Evolutionary conservation across 2,113 vertebrate genomes (phyloP).

Genomic region (Suncus etruscus): DNA sequence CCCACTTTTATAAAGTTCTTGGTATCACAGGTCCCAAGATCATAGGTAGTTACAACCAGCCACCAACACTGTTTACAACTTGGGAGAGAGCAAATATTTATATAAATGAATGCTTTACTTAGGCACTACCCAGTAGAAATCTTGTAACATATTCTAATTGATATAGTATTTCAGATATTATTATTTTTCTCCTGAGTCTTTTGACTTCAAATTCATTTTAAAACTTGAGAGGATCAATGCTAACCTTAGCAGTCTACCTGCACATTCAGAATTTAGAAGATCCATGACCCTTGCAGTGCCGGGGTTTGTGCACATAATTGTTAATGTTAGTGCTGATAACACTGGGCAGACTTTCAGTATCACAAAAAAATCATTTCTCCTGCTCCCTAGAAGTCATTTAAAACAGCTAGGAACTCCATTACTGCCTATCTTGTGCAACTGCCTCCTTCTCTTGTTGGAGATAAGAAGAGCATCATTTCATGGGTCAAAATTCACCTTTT

Average conservation of each 20-base stretch:
- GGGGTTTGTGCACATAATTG: background rate
- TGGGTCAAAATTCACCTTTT: background rate
- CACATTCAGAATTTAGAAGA: background rate
- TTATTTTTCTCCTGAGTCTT: background rate
- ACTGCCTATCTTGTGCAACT: background rate
- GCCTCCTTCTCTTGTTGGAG: background rate
- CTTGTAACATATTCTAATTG: background rate
- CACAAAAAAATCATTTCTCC: background rate
- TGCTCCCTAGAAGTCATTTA: background rate
- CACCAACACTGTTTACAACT: background rate
- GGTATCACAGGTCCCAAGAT: background rate
- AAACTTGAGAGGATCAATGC: background rate
- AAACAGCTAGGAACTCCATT: background rate
- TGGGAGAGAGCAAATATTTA: background rate
- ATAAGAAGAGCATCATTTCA: background rate
- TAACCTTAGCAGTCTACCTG: background rate
- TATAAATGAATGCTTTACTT: background rate
- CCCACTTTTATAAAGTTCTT: background rate
- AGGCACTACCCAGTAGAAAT: background rate
- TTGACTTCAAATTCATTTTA: conserved; percentile 10
- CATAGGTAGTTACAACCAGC: background rate
- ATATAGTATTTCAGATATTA: background rate
- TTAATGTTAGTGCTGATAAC: background rate
- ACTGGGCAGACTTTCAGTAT: fast-evolving
- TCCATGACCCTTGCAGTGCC: background rate